Conservation (phyloP, 2,888 invertebrate species). For the Cheilosia variabilis region DNA sequence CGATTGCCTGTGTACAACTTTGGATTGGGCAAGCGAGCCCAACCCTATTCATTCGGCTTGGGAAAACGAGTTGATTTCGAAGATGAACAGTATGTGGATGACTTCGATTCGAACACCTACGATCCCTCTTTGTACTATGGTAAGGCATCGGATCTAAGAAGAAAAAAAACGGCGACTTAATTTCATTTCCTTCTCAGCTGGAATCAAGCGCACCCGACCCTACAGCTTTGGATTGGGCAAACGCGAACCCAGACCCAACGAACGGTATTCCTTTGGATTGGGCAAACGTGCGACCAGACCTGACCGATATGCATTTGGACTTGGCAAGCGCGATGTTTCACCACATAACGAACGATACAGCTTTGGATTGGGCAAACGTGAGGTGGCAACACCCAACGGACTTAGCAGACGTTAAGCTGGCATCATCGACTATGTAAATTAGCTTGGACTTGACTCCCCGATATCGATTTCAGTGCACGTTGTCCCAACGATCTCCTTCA, state of each 20-base stretch:
- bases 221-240: conserved; percentile 89
- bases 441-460: conserved; percentile 64
- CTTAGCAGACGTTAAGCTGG: conserved; percentile 50
- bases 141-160: conserved; percentile 5
- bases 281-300: conserved; percentile 85
- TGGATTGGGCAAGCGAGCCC: conserved; percentile 82
- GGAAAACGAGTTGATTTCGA: conserved; percentile 80
- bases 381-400: conserved; percentile 60
- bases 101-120: conserved; percentile 46
- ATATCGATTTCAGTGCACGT: conserved; percentile 68
- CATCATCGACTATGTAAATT: conserved; percentile 53
- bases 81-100: conserved; percentile 77
- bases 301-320: conserved; percentile 87
- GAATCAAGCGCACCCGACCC: conserved; percentile 85
- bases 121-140: conserved; percentile 62
- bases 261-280: conserved; percentile 85
- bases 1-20: conserved; percentile 83
- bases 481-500: conserved; percentile 58
- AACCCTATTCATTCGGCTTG: conserved; percentile 83
- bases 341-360: conserved; percentile 84
- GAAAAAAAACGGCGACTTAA: not conserved
- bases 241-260: conserved; percentile 82
- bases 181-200: conserved; percentile 40
- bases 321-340: conserved; percentile 85
- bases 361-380: conserved; percentile 87